Base-by-base conservation (phyloP, 2,113 vertebrate species). In the Centropristis striata region DNA sequence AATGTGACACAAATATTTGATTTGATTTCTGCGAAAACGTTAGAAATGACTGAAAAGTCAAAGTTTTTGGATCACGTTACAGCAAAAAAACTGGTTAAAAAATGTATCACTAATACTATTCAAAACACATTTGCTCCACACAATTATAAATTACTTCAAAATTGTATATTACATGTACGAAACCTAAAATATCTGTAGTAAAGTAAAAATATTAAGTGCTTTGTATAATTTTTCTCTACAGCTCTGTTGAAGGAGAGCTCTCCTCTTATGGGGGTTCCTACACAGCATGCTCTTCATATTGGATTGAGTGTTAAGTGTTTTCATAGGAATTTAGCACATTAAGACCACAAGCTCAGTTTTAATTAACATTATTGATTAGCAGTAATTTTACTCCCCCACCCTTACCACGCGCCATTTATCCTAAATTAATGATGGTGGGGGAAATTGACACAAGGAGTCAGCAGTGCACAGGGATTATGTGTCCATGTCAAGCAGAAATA, bases 361-460 rank as follows among this genome's bases (percentile, higher is more conserved):
- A 93, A 93, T 93, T 92, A 92, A 84, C 79, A 76, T 81, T 93
- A 95, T 93, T 90, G 92, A 94, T 93, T 88, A 67, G 75, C 67
- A 65, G 87, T 76, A 74, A 85, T 92, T 88, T 86, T 71, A 67
- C 85, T 68, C 60, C 36, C 65, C 65, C 63, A 66, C 63, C 28
- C 65, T 53, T 41, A 57, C 85, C 80, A 75, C 21, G 50, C 67
- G 8, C 78, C 78, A 92, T 94, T 95, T 92, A 88, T 91, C 89
- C 86, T 80, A 85, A 86, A 90, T 92, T 92, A 95, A 90, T 90
- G 84, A 89, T 74, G 69, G 80, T 66, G 46, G 64, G 72, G 72
- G 70, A 89, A 89, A 90, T 81, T 89, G 90, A 94, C 81, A 78
- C 44, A 14, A 80, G 61, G 71, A 84, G 75, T 87, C 81, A 86